Base-by-base conservation (phyloP, 1,140 invertebrate genomes). In the Drosophila kikkawai region DNA sequence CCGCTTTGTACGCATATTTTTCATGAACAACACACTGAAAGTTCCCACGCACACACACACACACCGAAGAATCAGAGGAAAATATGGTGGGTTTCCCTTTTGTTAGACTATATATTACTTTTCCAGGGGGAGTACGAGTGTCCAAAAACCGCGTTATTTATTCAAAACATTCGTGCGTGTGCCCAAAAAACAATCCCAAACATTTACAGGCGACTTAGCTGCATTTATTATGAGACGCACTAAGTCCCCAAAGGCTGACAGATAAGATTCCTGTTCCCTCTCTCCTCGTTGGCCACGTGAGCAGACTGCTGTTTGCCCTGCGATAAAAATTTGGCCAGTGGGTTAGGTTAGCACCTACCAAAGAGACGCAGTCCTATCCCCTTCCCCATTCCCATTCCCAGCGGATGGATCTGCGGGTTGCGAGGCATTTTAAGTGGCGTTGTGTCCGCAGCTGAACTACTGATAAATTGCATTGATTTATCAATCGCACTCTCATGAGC, bases 391-490 rank as follows among this genome's bases (percentile, higher is more conserved):
- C 45, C 45, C 15, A 17, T 29, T n/a, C 15, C 39, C 11, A 6
- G 53, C 5, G 63, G 48, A 44, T 47, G 63, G 48, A 44, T 47
- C 44, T 53, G 60, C 34, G 68, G 59, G 56, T 32, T 65, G 61
- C 75, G 71, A 74, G 67, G 71, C 80, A 65, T 84, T 87, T 87
- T 87, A 87, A 87, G 84, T 87, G 75, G 76, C 76, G 66, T 79
- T 76, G 39, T 78, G 75, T 69, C 66, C 65, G 44, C 50, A 34
- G 39, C 39, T 78, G 66, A 84, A 75, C 65, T 59, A 65, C 81
- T 87, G 84, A 87, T 87, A 87, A 87, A 88, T 87, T 88, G 84
- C 84, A 88, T 81, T 87, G 84, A 88, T 87, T 87, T 87, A 88
- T 87, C 85, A 87, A 88, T 78, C 64, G 59, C 47, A 75, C 58